Percentiles rank a stretch among this genome's conserved stretches.
These are phyloP conservation scores for Pituophis catenifer DNA, from an alignment of 2,113 vertebrate genomes.

Conservation along the genomic window DNA sequence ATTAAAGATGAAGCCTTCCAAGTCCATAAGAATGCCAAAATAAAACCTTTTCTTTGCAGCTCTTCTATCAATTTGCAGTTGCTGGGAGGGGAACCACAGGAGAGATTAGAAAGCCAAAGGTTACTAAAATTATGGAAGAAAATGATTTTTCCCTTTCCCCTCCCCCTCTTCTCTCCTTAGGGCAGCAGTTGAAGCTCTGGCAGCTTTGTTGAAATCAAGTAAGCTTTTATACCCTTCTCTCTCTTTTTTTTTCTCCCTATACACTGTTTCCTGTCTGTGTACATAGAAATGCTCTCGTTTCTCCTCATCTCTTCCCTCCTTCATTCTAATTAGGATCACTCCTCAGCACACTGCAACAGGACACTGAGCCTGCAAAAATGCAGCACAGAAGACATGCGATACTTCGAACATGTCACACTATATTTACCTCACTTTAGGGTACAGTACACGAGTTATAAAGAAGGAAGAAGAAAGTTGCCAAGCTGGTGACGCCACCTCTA, in stretches of 20 bases:
- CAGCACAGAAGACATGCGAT: neutral
- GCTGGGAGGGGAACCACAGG: conserved; percentile 18
- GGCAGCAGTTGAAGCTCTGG: conserved; percentile 83
- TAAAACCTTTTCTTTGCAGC: neutral
- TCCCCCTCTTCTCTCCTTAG: conserved; percentile 73
- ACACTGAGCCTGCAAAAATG: neutral
- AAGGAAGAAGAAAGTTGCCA: neutral
- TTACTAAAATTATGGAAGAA: conserved; percentile 52
- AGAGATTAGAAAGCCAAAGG: conserved; percentile 49
- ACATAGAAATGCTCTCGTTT: neutral
- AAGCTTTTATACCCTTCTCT: conserved; percentile 67
- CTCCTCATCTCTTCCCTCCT: neutral
- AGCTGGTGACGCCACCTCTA: neutral
- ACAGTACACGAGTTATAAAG: neutral
- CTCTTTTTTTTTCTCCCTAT: neutral
- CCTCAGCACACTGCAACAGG: neutral
- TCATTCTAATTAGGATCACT: neutral
- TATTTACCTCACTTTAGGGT: neutral
- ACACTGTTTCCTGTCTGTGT: conserved; percentile 19
- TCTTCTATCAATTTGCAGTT: neutral
- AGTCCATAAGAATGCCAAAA: conserved; percentile 20
- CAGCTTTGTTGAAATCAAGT: conserved; percentile 89
- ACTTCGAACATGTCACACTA: neutral
- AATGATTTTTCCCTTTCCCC: conserved; percentile 58
- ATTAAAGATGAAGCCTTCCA: conserved; percentile 12